These are phyloP conservation scores for Amphipyra berbera DNA, from an alignment of 2,888 invertebrate species.

Conservation along the genomic window DNA sequence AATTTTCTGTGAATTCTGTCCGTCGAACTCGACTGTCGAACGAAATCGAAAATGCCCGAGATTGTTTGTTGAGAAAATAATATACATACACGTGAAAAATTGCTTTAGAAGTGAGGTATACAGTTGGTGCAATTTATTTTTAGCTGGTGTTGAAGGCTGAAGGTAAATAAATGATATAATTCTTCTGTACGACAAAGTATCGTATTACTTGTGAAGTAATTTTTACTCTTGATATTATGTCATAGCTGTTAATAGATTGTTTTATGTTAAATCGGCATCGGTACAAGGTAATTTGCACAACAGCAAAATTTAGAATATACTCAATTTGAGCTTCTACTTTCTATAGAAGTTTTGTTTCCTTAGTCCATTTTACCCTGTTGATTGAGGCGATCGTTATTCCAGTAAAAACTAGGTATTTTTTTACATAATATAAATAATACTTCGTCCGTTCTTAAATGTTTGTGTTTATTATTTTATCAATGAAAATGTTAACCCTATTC, in stretches of 20 bases:
- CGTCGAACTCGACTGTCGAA: slow-evolving; percentile 4
- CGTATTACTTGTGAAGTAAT: slow-evolving; percentile 83
- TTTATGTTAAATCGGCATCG: slow-evolving; percentile 36
- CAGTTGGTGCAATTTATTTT: slow-evolving; percentile 38
- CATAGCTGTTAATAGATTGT: slow-evolving; percentile 85
- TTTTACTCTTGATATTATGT: slow-evolving; percentile 84
- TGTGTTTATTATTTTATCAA: no score
- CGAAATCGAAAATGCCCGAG: slow-evolving; percentile 9
- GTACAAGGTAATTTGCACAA: slow-evolving; percentile 33
- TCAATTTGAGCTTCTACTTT: not conserved
- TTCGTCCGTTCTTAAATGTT: no score
- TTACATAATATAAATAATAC: no score
- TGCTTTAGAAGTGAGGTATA: slow-evolving; percentile 15
- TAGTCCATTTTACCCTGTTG: no score
- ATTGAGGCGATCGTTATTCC: no score
- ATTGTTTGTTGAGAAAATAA: slow-evolving; percentile 51
- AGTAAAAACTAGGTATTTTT: no score
- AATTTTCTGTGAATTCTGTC: no score
- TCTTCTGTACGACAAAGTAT: slow-evolving; percentile 65
- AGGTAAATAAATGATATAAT: slow-evolving; percentile 51
- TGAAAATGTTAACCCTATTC: no score
- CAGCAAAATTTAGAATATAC: not conserved
- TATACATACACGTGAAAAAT: slow-evolving; percentile 55
- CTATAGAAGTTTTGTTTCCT: no score
- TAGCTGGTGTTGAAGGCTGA: slow-evolving; percentile 37